phyloP scores from a whole-genome alignment of 2,113 vertebrate genomes.

The Ceuthmochares aereus region DNA sequence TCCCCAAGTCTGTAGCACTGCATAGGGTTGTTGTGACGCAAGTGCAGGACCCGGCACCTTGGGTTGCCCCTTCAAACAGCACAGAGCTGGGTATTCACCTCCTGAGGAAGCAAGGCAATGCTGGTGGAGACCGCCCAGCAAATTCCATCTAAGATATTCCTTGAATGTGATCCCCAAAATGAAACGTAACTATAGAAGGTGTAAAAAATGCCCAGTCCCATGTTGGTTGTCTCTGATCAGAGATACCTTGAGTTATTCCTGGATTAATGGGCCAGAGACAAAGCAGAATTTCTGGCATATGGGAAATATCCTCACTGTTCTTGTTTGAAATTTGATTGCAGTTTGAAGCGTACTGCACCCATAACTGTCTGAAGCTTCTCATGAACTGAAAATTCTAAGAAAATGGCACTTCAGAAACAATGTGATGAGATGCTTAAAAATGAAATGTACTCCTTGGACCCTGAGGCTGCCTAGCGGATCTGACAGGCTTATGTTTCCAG shows the following conservation, averaged over 20 bases:
- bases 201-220: background rate
- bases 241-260: background rate
- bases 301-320: background rate
- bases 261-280: background rate
- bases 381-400: background rate
- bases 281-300: background rate
- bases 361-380: background rate
- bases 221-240: background rate
- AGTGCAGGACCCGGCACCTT: background rate
- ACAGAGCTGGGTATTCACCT: background rate
- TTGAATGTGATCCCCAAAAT: background rate
- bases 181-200: background rate
- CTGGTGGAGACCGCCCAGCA: background rate
- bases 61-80: accelerated
- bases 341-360: background rate
- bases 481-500: background rate
- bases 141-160: background rate
- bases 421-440: background rate
- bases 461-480: background rate
- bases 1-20: no score
- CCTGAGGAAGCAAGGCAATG: background rate
- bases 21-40: no score
- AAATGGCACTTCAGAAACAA: slow-evolving; percentile 3
- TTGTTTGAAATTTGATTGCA: background rate
- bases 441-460: background rate